These are phyloP conservation scores for Drosophila melanogaster DNA, from an alignment of 1,140 invertebrate genomes.

Conservation along the genomic window Release_6_plus_ISO1_MT NT_033777.3:22398001-22398500, in stretches of 20 bases:
- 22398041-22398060: constrained; percentile 33
- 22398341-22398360: constrained; percentile 17
- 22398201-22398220: constrained; percentile 19
- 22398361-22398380: constrained; percentile 40
- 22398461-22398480: constrained; percentile 43
- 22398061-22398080: constrained; percentile 50
- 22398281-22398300: constrained; percentile 61
- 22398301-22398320: constrained; percentile 63
- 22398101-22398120: constrained; percentile 24
- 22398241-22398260: constrained; percentile 58
- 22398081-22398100: constrained; percentile 26
- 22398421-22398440: constrained; percentile 46
- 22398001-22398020: constrained; percentile 25
- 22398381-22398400: constrained; percentile 55
- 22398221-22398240: constrained; percentile 48
- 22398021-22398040: constrained; percentile 20
- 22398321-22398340: constrained; percentile 18
- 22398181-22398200: constrained; percentile 68
- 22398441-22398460: constrained; percentile 37
- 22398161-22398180: constrained; percentile 57
- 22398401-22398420: constrained; percentile 52
- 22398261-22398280: constrained; percentile 60
- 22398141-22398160: constrained; percentile 49
- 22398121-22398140: constrained; percentile 27
- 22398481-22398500: constrained; percentile 46